These are phyloP conservation scores for Eleginops maclovinus DNA, from an alignment of 2,113 vertebrate species.

Conservation along the genomic window DNA sequence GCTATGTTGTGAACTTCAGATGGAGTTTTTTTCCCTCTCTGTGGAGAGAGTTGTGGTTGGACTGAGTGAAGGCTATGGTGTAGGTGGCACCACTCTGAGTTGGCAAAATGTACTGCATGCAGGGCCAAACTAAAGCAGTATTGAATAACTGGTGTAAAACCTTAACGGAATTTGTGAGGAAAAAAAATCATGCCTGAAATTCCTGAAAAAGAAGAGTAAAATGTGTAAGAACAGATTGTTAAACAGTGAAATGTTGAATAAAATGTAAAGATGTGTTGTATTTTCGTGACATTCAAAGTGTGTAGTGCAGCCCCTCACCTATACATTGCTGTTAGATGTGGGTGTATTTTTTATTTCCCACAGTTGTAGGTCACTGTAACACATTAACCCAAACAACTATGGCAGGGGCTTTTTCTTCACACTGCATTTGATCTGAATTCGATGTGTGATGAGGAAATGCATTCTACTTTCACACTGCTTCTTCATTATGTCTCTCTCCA, in stretches of 20 bases:
- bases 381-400: not conserved
- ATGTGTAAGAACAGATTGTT: not conserved
- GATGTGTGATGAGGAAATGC: not conserved
- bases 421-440: not conserved
- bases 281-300: not conserved
- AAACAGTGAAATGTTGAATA: not conserved
- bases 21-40: conserved; percentile 32
- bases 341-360: conserved; percentile 62
- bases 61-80: conserved; percentile 28
- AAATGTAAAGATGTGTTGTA: not conserved
- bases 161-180: conserved; percentile 11
- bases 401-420: conserved; percentile 60
- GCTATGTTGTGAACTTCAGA: conserved; percentile 15
- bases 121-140: not conserved
- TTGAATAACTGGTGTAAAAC: not conserved
- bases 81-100: conserved; percentile 25
- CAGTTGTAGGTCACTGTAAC: conserved; percentile 48
- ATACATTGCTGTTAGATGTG: conserved; percentile 16
- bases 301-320: conserved; percentile 12
- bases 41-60: conserved; percentile 46
- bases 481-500: not conserved
- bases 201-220: not conserved
- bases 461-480: not conserved
- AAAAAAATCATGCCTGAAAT: not conserved
- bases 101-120: not conserved